These are phyloP conservation scores for Tipula vernalis DNA, from an alignment of 2,888 invertebrate genomes.

Conservation along the genomic window DNA sequence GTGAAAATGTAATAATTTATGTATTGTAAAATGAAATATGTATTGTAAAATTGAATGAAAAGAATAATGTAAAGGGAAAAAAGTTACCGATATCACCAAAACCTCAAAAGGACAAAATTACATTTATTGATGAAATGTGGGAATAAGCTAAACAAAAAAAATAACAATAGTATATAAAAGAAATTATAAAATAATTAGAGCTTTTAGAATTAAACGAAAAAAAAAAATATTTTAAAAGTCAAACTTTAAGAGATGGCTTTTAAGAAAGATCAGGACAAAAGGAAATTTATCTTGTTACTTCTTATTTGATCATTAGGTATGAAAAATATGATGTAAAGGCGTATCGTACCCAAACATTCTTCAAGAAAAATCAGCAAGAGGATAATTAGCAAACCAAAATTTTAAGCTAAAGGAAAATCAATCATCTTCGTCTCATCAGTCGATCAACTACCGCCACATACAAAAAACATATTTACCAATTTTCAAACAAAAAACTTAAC, in stretches of 20 bases:
- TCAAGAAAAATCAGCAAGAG: neutral
- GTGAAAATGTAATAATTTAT: neutral
- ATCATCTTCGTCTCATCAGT: neutral
- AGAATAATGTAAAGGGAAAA: neutral
- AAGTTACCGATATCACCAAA: neutral
- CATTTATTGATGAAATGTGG: neutral
- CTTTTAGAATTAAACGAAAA: neutral
- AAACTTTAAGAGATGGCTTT: slow-evolving; percentile 9
- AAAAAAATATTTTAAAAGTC: neutral
- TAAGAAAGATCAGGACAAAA: slow-evolving; percentile 7
- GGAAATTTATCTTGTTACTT: slow-evolving; percentile 11
- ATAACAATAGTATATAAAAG: neutral
- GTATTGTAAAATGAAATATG: neutral
- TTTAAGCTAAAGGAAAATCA: neutral
- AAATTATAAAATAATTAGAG: slow-evolving; percentile 5
- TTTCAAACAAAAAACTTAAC: neutral
- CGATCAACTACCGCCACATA: neutral
- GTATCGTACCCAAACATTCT: neutral
- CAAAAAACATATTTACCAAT: neutral
- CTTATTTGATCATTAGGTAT: slow-evolving; percentile 19
- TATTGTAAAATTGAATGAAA: neutral
- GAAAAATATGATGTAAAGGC: slow-evolving; percentile 13
- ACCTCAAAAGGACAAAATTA: neutral
- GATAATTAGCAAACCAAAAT: neutral
- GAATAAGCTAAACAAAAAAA: neutral